Percentiles rank a stretch among this genome's conserved stretches.
phyloP scores from a whole-genome alignment of 2,888 invertebrate genomes.

The Apamea monoglypha region DNA sequence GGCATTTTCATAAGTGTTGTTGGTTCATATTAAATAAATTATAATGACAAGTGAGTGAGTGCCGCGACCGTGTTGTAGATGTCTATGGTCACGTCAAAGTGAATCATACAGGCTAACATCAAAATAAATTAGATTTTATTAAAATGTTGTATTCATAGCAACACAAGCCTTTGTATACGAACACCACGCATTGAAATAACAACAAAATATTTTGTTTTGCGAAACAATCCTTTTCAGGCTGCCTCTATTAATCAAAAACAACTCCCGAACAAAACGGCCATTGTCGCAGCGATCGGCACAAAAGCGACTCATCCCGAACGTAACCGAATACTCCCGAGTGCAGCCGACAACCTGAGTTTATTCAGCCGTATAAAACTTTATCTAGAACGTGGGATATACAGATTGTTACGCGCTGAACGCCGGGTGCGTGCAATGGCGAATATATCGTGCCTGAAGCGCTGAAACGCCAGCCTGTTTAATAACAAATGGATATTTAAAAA shows the following conservation, averaged over 20 bases:
- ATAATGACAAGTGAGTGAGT: background rate
- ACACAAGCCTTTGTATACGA: slow-evolving; percentile 35
- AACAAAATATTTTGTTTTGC: slow-evolving; percentile 59
- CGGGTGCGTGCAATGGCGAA: slow-evolving; percentile 64
- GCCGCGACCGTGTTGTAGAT: background rate
- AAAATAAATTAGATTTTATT: slow-evolving; percentile 29
- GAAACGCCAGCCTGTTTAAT: slow-evolving; percentile 55
- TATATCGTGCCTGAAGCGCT: slow-evolving; percentile 52
- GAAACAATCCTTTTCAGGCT: slow-evolving; percentile 60
- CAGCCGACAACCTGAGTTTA: slow-evolving; percentile 50
- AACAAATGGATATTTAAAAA: slow-evolving; percentile 69
- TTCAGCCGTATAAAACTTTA: slow-evolving; percentile 65
- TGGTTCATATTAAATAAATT: background rate
- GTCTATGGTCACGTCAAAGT: background rate
- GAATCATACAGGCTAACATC: background rate
- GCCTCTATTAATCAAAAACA: slow-evolving; percentile 64
- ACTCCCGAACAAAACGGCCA: slow-evolving; percentile 58
- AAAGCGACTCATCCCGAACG: slow-evolving; percentile 57
- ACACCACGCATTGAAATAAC: slow-evolving; percentile 49
- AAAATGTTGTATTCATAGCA: slow-evolving; percentile 23
- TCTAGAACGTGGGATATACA: slow-evolving; percentile 51
- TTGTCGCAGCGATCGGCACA: slow-evolving; percentile 57
- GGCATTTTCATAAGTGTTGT: background rate
- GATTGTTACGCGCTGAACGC: slow-evolving; percentile 59
- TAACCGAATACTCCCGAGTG: slow-evolving; percentile 42